These are phyloP conservation scores for Drosophila austrosaltans DNA, from an alignment of 2,888 invertebrate species.

Conservation along the genomic window DNA sequence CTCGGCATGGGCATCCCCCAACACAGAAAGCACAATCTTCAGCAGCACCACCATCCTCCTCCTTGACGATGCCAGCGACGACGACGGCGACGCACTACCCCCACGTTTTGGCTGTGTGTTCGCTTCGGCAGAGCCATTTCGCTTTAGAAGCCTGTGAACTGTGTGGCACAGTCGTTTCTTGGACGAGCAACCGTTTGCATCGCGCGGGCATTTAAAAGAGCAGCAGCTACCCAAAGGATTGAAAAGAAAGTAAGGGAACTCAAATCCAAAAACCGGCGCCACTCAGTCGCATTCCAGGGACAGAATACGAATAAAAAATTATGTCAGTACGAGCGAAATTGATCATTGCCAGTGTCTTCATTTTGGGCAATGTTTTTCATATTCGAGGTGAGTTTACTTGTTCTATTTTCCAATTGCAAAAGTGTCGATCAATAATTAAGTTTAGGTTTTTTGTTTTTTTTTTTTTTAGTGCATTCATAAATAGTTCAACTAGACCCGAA, in stretches of 20 bases:
- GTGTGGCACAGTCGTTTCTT: constrained; percentile 64
- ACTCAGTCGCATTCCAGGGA: constrained; percentile 57
- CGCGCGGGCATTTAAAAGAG: constrained; percentile 52
- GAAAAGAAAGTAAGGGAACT: constrained; percentile 17
- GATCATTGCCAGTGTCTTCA: constrained; percentile 61
- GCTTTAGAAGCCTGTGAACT: constrained; percentile 62
- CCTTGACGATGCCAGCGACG: constrained; percentile 20
- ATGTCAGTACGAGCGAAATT: constrained; percentile 66
- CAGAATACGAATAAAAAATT: constrained; percentile 9
- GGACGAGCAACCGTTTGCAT: constrained; percentile 71
- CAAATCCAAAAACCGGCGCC: constrained; percentile 62
- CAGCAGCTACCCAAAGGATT: constrained; percentile 4
- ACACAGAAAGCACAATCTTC: constrained; percentile 23
- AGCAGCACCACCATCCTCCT: constrained; percentile 29
- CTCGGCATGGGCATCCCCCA: constrained; percentile 36
- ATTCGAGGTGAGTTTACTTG: constrained; percentile 63
- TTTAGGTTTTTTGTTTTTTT: neutral
- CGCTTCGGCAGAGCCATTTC: constrained; percentile 45
- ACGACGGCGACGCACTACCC: constrained; percentile 31
- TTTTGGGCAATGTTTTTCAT: constrained; percentile 65
- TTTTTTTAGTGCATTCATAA: constrained; percentile 34
- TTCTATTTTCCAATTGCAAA: neutral
- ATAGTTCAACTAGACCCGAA: constrained; percentile 8
- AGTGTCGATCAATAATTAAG: constrained; percentile 30
- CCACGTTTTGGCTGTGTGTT: constrained; percentile 1